Evolutionary conservation across 1,140 invertebrate species (phyloP).

Genomic region (Onthophagus taurus): DNA sequence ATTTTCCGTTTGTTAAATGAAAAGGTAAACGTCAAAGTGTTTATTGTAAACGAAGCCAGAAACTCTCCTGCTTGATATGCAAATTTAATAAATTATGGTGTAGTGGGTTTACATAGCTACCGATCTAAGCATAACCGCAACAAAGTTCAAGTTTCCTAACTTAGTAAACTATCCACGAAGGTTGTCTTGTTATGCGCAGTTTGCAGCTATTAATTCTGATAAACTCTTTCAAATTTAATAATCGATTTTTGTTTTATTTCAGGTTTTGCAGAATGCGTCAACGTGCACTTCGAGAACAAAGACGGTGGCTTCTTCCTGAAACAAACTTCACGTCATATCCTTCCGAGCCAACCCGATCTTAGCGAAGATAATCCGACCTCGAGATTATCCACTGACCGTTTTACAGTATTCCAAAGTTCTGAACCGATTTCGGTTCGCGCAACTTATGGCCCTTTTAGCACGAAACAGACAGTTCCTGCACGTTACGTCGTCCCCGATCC

Average conservation of each 20-base stretch:
- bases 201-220: too few species aligned
- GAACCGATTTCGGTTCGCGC: constrained; percentile 78
- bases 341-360: constrained; percentile 25
- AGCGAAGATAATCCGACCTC: constrained; percentile 40
- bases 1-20: too few species aligned
- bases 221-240: too few species aligned
- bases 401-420: constrained; percentile 80
- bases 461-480: constrained; percentile 86
- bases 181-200: neutral
- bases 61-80: too few species aligned
- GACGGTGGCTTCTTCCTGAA: constrained; percentile 83
- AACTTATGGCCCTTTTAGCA: constrained; percentile 85
- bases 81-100: too few species aligned
- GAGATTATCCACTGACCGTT: constrained; percentile 64
- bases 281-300: constrained; percentile 83
- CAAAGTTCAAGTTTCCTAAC: neutral
- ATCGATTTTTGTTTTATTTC: constrained; percentile 20
- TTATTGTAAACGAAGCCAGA: too few species aligned
- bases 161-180: neutral
- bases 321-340: constrained; percentile 57
- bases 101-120: too few species aligned
- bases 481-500: constrained; percentile 77
- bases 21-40: too few species aligned
- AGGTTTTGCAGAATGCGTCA: constrained; percentile 48
- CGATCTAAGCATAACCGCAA: neutral